These are phyloP conservation scores for Tenthredo distinguenda DNA, from an alignment of 2,888 invertebrate genomes.

Conservation along the genomic window DNA sequence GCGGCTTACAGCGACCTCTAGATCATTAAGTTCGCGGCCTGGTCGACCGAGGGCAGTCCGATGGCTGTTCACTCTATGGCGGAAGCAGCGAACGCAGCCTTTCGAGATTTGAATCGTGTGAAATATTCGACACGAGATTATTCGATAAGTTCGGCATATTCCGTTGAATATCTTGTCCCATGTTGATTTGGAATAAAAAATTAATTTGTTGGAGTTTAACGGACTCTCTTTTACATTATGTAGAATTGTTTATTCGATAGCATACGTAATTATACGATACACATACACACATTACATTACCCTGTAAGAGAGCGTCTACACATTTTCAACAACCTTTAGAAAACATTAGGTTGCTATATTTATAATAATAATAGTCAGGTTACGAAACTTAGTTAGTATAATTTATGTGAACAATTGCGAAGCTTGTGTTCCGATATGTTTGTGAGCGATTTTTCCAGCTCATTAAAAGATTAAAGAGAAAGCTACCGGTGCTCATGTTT, in stretches of 20 bases:
- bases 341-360: background rate
- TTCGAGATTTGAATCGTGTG: background rate
- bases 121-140: background rate
- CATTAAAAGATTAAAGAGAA: too few species aligned
- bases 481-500: too few species aligned
- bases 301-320: background rate
- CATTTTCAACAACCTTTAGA: background rate
- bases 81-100: constrained; percentile 29
- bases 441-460: too few species aligned
- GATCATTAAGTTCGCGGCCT: background rate
- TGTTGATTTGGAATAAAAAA: background rate
- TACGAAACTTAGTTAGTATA: background rate
- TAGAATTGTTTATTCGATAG: background rate
- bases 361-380: too few species aligned
- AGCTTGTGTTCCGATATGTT: too few species aligned
- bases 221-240: background rate
- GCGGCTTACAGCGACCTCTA: constrained; percentile 19
- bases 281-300: background rate
- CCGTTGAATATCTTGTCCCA: background rate
- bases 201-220: background rate
- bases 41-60: background rate
- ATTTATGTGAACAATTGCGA: background rate
- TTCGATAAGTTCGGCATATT: background rate
- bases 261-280: background rate
- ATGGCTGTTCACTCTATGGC: constrained; percentile 32